Conservation (phyloP, 2,113 vertebrate species). For the Prolemur simus region DNA sequence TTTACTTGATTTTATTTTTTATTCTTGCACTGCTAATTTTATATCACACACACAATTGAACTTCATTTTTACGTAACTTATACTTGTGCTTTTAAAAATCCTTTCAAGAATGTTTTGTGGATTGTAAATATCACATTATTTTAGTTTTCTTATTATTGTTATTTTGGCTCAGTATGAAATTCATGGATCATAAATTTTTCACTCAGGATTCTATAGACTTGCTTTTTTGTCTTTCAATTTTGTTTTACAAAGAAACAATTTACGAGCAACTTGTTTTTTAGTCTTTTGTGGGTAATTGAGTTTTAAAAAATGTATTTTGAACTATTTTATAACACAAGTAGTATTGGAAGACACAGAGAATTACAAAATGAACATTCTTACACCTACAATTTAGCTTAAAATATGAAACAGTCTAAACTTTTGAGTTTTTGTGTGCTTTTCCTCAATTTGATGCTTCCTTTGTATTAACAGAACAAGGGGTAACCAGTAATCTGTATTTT, state of each 20-base stretch:
- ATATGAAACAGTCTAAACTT: not conserved
- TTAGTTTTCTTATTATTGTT: not conserved
- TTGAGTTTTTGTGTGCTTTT: not conserved
- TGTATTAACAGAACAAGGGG: not conserved
- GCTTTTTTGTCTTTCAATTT: not conserved
- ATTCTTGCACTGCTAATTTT: not conserved
- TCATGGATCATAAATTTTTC: not conserved
- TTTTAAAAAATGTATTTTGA: not conserved
- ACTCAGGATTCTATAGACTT: not conserved
- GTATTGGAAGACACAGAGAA: not conserved
- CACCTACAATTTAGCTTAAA: not conserved
- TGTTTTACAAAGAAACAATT: not conserved
- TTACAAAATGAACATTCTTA: not conserved
- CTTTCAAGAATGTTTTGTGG: not conserved
- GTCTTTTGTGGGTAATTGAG: not conserved
- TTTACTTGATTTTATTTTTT: not conserved
- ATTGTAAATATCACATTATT: not conserved
- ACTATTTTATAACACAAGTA: not conserved
- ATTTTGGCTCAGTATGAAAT: not conserved
- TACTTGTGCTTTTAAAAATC: not conserved
- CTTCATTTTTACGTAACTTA: not conserved
- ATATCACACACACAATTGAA: not conserved
- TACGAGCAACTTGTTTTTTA: not conserved
- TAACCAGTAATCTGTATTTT: not conserved
- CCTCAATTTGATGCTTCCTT: not conserved